Conservation (phyloP, 2,888 invertebrate species). For the Glomeris marginata region DNA sequence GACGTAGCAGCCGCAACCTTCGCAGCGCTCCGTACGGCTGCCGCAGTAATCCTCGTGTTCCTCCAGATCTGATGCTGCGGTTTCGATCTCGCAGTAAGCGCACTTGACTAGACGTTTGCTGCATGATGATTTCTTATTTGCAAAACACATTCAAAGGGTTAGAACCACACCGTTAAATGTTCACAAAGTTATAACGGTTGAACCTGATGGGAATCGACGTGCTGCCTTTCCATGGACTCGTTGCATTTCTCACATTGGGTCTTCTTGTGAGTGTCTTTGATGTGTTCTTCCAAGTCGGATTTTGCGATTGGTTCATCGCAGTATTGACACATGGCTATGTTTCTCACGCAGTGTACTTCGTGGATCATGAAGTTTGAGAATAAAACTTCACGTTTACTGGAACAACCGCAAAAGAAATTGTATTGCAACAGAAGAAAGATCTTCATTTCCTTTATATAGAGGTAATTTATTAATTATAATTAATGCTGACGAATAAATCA, state of each 20-base stretch:
- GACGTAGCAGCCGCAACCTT: conserved; percentile 49
- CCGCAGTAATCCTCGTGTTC: conserved; percentile 55
- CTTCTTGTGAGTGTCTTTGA: conserved; percentile 33
- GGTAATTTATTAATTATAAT: too few relatives aligned
- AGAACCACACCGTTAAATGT: neutral
- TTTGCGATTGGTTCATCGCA: conserved; percentile 52
- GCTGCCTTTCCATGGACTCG: conserved; percentile 25
- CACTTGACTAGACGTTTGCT: conserved; percentile 42
- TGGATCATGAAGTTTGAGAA: conserved; percentile 51
- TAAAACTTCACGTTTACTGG: conserved; percentile 52
- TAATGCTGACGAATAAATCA: too few relatives aligned
- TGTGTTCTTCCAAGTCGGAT: conserved; percentile 42
- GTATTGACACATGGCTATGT: conserved; percentile 46
- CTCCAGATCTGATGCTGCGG: conserved; percentile 42
- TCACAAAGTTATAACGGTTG: too few relatives aligned
- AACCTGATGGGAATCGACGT: conserved; percentile 29
- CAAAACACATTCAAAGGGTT: neutral
- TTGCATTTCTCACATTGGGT: conserved; percentile 33
- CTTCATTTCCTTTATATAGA: too few relatives aligned
- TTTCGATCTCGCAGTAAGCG: conserved; percentile 49
- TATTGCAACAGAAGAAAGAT: too few relatives aligned
- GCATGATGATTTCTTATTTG: conserved; percentile 38
- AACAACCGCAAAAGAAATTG: conserved; percentile 12
- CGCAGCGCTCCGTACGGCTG: conserved; percentile 50
- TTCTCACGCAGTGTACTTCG: conserved; percentile 50